Conservation (phyloP, 2,888 invertebrate species). For the Azorinus chamasolen region DNA sequence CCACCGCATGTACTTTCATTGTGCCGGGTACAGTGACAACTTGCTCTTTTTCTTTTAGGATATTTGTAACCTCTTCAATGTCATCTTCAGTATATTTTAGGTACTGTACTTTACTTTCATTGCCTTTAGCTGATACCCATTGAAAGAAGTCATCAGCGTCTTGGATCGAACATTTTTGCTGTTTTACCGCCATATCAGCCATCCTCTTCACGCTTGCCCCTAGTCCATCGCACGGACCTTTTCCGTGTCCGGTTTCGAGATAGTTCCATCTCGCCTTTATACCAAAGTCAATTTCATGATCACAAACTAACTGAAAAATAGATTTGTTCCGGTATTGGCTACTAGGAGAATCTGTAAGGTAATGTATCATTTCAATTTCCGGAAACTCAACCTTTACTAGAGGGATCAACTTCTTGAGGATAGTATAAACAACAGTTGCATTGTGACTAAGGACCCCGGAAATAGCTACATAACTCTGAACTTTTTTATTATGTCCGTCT, state of each 20-base stretch:
- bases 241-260: conserved; percentile 53
- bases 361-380: conserved; percentile 28
- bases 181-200: no score
- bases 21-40: conserved; percentile 12
- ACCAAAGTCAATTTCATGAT: conserved; percentile 35
- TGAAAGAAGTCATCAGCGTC: conserved; percentile 33
- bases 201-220: conserved; percentile 39
- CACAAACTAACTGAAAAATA: conserved; percentile 35
- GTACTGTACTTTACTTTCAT: conserved; percentile 1
- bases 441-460: background rate
- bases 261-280: conserved; percentile 49
- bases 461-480: conserved; percentile 3
- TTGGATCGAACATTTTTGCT: conserved; percentile 43
- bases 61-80: background rate
- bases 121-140: conserved; percentile 2
- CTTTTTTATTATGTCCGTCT: background rate
- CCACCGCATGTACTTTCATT: conserved; percentile 3
- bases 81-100: background rate
- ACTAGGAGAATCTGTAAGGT: conserved; percentile 62
- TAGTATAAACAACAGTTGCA: background rate
- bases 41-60: background rate
- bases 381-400: background rate
- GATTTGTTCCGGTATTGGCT: conserved; percentile 59
- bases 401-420: background rate
- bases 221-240: conserved; percentile 53